Evolutionary conservation across 1,140 invertebrate species (phyloP), one percentile per base, ranked within the genome.

Genomic region (Chrysopa pallens): DNA sequence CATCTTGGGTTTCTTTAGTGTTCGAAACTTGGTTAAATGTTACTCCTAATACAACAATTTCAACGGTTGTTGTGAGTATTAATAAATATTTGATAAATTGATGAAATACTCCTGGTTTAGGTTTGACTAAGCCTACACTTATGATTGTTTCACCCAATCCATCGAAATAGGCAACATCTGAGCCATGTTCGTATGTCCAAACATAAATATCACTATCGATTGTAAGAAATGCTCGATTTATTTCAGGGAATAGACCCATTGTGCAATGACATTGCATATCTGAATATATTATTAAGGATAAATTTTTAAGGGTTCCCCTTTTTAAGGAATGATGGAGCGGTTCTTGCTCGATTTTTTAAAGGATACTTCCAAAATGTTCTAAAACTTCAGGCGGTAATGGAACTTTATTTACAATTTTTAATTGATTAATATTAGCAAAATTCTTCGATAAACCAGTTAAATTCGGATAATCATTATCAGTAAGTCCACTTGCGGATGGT

Each of bases 141-240:
- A 93, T 70, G 53, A 95, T 93, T 12, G 86, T 84, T 57, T 93
- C 87, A 56, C 77, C 84, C 1, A 93, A 64, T 0, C 88, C 87
- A 74, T 94, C 89, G 66, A 85, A 94, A 63, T 90, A 93, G 6
- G 89, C 86, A 9, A 93, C 74, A 71, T 94, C 89, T 47, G 76
- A 73, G 27, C 84, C 84, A 59, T 88, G 78, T 63, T 91, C 85
- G 68, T 88, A 95, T 36, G 84, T 82, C 91, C 91, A 96, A 2
- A 97, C 73, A 69, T 95, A 98, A 50, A 99, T 87, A 67, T 96
- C 90, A 55, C 86, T 95, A 56, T 98, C 95, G 54, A 99, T 90
- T 17, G 91, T 89, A 13, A 98, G 62, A 92, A 93, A 99, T 0
- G 93, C 93, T 57, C 94, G 72, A 23, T 80, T 82, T 50, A 98